A percentile compares a stretch with the other conserved stretches of the same genome.
phyloP scores from a whole-genome alignment of 2,797 vertebrate species.

The Luscinia luscinia region DNA sequence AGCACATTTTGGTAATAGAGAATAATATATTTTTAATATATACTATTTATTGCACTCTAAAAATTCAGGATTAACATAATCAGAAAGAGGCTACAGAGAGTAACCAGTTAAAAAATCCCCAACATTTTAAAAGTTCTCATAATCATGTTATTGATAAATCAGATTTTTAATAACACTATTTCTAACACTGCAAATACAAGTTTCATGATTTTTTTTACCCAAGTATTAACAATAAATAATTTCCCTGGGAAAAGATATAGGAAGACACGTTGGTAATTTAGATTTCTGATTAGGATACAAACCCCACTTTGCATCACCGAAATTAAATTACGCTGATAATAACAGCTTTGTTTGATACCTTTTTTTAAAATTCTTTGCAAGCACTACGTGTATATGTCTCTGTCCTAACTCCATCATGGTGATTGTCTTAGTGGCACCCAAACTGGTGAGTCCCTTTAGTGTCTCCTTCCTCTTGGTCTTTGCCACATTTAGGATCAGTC shows the following conservation, averaged over 20 bases:
- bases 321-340: background rate
- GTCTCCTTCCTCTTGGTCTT: background rate
- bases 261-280: background rate
- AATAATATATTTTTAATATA: rapidly evolving
- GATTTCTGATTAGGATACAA: background rate
- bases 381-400: background rate
- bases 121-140: background rate
- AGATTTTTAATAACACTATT: background rate
- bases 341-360: background rate
- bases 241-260: background rate
- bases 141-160: background rate
- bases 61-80: background rate
- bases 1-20: background rate
- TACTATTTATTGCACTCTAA: background rate
- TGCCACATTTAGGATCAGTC: background rate
- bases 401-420: background rate
- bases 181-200: background rate
- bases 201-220: background rate
- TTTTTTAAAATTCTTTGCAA: background rate
- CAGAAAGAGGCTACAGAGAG: background rate
- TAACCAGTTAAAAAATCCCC: rapidly evolving
- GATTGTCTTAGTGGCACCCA: background rate
- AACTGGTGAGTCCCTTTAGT: background rate
- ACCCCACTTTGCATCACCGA: background rate
- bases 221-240: background rate